These are phyloP conservation scores for Netelia melanura DNA, from an alignment of 2,888 invertebrate genomes.

Conservation along the genomic window DNA sequence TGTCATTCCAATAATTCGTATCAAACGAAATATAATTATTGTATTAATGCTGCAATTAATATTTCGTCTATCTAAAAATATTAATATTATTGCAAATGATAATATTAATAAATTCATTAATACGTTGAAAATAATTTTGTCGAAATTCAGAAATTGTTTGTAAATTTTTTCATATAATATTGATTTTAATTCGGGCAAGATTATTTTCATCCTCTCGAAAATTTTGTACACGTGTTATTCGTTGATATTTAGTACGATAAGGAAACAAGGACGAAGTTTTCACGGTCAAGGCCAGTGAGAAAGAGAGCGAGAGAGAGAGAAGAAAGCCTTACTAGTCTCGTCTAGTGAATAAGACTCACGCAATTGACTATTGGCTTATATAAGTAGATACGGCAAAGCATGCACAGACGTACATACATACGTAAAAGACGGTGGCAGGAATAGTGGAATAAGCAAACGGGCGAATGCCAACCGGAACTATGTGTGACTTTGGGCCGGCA, in stretches of 20 bases:
- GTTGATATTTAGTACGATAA: constrained; percentile 55
- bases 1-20: too few species aligned
- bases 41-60: too few species aligned
- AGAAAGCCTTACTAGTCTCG: constrained; percentile 29
- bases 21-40: too few species aligned
- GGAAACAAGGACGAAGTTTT: constrained; percentile 52
- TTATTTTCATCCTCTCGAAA: neutral
- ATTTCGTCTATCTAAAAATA: too few species aligned
- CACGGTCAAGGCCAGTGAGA: constrained; percentile 73
- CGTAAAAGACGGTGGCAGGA: neutral
- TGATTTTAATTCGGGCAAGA: neutral
- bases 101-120: too few species aligned
- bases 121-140: too few species aligned
- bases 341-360: constrained; percentile 47
- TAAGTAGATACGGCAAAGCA: constrained; percentile 40
- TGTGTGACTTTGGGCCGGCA: constrained; percentile 63
- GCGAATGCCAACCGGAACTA: constrained; percentile 58
- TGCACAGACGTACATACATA: neutral
- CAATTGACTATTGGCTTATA: constrained; percentile 60
- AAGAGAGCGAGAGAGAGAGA: constrained; percentile 17
- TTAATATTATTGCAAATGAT: too few species aligned
- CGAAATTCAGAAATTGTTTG: too few species aligned
- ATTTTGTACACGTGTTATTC: neutral
- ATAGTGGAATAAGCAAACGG: constrained; percentile 14
- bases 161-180: too few species aligned